Base-by-base conservation (phyloP, 2,113 vertebrate genomes). In the Cyphomyrus plagiostoma region DNA sequence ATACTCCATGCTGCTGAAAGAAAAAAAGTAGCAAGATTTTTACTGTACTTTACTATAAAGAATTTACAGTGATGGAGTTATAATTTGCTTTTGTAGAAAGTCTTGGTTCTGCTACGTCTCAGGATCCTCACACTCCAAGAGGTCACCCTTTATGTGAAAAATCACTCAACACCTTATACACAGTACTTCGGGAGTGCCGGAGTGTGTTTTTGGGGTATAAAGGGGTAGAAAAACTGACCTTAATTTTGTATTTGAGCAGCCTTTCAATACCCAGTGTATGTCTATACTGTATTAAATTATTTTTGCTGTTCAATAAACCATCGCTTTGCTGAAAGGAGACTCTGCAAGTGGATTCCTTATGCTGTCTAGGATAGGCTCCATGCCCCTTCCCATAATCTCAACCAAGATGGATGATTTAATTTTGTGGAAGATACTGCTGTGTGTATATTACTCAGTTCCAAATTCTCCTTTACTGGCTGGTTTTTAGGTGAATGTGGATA, bases 401-500 rank as follows among this genome's bases (percentile, higher is more conserved):
- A 58, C 19, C 53, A 23, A n/a, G 58, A 66, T 66, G 58, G 9
- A n/a, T 23, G 56, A 23, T 74, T 74, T 35, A 26, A 74, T 17
- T n/a, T 17, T 17, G 3, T 15, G 53, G 70, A 77, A 39, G 62
- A 66, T 66, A 66, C n/a, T 66, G 62, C 62, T 17, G 11, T 77
- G 70, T 19, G 70, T 77, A 19, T 30, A 42, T 19, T 42, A 42
- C 35, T 10, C 82, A 0, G 19, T 46, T 84, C 82, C 0, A 3
- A 23, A 23, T 84, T 23, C 42, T n/a, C 39, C 77, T 48, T 45
- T 84, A 21, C 82, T 84, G 1, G 6, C 35, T 42, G 35, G 74
- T 80, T 35, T 86, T 13, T 90, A 99, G 98, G 96, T 97, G 91
- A 97, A 96, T 52, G 93, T 98, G 90, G 98, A 99, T 87, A 98